These are phyloP conservation scores for Gryon sp. DNA, from an alignment of 1,140 invertebrate genomes.

Conservation along the genomic window DNA sequence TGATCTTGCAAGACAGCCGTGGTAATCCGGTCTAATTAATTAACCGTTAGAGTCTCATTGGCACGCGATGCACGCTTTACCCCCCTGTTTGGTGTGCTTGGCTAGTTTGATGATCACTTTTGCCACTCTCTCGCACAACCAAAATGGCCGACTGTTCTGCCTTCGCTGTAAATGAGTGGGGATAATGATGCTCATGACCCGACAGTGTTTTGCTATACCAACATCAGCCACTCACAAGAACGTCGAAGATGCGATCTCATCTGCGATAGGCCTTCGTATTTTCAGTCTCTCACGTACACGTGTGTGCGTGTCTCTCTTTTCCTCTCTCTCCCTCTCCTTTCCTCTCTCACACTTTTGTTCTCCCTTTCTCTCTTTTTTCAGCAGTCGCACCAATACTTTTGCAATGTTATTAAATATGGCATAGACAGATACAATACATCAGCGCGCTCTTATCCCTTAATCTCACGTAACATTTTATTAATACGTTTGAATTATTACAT, in stretches of 20 bases:
- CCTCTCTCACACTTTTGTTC: no score
- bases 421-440: slow-evolving; percentile 16
- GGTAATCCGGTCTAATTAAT: slow-evolving; percentile 76
- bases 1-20: slow-evolving; percentile 59
- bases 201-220: slow-evolving; percentile 79
- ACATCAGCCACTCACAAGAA: slow-evolving; percentile 71
- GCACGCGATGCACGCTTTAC: slow-evolving; percentile 72
- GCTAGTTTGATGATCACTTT: slow-evolving; percentile 64
- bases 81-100: slow-evolving; percentile 53
- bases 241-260: slow-evolving; percentile 75
- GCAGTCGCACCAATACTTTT: slow-evolving; percentile 17
- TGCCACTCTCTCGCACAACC: slow-evolving; percentile 69
- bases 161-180: slow-evolving; percentile 67
- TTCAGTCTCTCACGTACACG: slow-evolving; percentile 60
- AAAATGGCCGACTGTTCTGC: slow-evolving; percentile 76
- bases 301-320: no score
- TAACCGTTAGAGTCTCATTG: slow-evolving; percentile 73
- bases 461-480: slow-evolving; percentile 14
- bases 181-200: slow-evolving; percentile 79
- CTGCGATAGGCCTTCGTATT: slow-evolving; percentile 72
- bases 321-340: no score
- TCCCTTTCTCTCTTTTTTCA: slow-evolving; percentile 48
- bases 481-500: background rate
- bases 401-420: slow-evolving; percentile 49
- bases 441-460: slow-evolving; percentile 6